Conservation (phyloP, 1,140 invertebrate genomes). For the Aphidius ervi region DNA sequence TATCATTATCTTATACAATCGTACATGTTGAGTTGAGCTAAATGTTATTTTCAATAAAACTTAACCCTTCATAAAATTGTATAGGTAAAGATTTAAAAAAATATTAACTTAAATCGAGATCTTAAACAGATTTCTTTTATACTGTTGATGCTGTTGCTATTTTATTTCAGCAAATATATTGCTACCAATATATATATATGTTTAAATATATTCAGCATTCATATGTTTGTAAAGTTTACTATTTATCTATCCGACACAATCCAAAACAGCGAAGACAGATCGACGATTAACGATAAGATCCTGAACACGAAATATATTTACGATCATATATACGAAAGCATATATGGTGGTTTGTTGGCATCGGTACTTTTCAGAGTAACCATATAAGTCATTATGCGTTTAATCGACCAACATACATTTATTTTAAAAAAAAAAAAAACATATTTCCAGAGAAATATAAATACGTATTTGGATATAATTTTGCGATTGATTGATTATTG, state of each 20-base stretch:
- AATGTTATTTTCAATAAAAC: no score
- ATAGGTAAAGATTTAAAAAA: no score
- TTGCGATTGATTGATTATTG: no score
- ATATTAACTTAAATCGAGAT: no score
- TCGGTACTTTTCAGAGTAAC: constrained; percentile 16
- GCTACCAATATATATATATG: neutral
- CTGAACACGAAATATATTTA: constrained; percentile 20
- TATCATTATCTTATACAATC: constrained; percentile 5
- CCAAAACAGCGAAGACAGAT: constrained; percentile 24
- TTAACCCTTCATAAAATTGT: no score
- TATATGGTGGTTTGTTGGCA: constrained; percentile 32
- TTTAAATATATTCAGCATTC: neutral
- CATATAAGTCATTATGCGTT: constrained; percentile 20
- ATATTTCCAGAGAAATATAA: no score
- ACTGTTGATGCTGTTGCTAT: no score
- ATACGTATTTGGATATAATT: no score
- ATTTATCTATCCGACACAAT: constrained; percentile 20
- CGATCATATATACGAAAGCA: constrained; percentile 25
- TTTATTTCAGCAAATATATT: neutral
- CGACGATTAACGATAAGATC: constrained; percentile 33
- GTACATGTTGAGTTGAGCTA: constrained; percentile 31
- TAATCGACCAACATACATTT: neutral
- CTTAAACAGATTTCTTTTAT: no score
- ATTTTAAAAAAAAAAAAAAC: no score
- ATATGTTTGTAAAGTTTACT: neutral